Evolutionary conservation across 2,113 vertebrate species (phyloP), one percentile per base, ranked within the genome.

Genomic region (Scomber japonicus): DNA sequence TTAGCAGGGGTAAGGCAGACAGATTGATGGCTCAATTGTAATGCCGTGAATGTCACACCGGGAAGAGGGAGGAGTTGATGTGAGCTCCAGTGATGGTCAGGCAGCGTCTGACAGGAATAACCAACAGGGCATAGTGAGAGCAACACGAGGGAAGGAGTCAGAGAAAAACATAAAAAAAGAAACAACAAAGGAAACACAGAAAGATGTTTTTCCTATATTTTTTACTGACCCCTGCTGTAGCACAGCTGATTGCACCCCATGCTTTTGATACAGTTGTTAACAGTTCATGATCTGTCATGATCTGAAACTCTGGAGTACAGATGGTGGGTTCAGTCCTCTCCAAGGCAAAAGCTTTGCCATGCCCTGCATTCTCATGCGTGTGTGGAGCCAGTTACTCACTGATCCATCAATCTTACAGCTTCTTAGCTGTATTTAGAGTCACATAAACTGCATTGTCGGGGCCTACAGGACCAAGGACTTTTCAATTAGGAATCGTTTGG

Each of bases 11-110:
- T 71, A 83, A 60, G 44, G 78, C 78, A 89, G 88, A 93, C 90
- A 90, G 89, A 89, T 79, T 88, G 94, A 94, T 91, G 88, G 91
- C 88, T 93, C 90, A 91, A 89, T 94, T 90, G 86, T 87, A 91
- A 92, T 84, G 83, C 90, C 81, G 75, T 75, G 86, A 83, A 85
- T 88, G 88, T 93, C 86, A 86, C 90, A 82, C 73, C 54, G 45
- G 63, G 81, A 66, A 80, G 62, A 79, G 80, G 71, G 81, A 51
- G 45, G 76, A 84, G 90, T 88, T 87, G 90, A 92, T 81, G 75
- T 57, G 51, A 71, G 75, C 87, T 83, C 85, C 86, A 69, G 77
- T 50, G 71, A 75, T 83, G 84, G 82, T 90, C 44, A 71, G 59
- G 53, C 76, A 87, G 83, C 68, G 63, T 64, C 63, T 84, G 87